Base-by-base conservation (phyloP, 1,140 invertebrate species). In the Cherax destructor region DNA sequence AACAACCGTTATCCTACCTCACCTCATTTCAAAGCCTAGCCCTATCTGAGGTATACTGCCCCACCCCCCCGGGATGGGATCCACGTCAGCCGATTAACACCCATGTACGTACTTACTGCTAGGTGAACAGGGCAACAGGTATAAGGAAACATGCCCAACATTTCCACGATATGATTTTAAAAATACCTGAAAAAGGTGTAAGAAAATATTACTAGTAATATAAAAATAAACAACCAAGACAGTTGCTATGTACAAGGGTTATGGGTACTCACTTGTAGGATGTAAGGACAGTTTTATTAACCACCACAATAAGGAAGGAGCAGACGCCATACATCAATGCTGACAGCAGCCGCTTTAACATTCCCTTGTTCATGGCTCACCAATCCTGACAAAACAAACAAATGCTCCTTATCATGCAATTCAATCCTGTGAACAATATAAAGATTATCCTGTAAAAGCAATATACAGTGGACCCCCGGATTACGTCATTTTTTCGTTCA, bases 251-350 rank as follows among this genome's bases (percentile, higher is more conserved):
- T 5, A 21, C 41, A n/a, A 50, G 56, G 18, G 10, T 80, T 9
- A 10, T 59, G 13, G 9, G n/a, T 74, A 76, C 83, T 86, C 94
- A 96, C 96, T 94, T 94, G 93, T 95, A 95, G 83, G 96, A 97
- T 4, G 99, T 99, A 30, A 99, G 95, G 1, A 99, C 97, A n/a
- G 97, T 97, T 95, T 99, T 99, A 94, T 99, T 99, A 1, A 99
- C 96, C 77, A 99, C 97, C 65, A 98, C 99, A 92, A 99, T 99
- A 95, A 99, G 96, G 93, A 99, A 98, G 1, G 98, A 99, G 1
- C 97, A 96, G 0, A 97, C 87, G 11, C 97, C 98, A 94, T 99
- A 99, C 94, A 98, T 98, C 4, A 97, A 76, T 0, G 98, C 98
- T 3, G 97, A 96, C n/a, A 93, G 85, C 47, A 95, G 86, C 80